A percentile compares a stretch with the other conserved stretches of the same genome.
These are phyloP conservation scores for Porites cylindrica DNA, from an alignment of 92 coral and sea anemone species.

Conservation along the genomic window DNA sequence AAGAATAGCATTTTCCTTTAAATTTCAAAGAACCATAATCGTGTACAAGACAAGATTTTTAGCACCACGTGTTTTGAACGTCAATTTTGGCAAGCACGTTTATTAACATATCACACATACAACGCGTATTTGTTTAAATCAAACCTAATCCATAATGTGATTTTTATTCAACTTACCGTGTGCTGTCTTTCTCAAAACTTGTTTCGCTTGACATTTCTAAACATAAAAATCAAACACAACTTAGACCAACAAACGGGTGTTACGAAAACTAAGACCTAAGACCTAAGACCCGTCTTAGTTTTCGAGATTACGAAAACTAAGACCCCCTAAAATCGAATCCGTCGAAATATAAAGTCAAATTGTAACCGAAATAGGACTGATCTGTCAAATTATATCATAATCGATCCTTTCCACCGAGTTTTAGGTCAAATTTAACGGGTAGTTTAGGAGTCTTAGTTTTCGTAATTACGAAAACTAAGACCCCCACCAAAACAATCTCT, in stretches of 20 bases:
- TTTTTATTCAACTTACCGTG: slow-evolving; percentile 9
- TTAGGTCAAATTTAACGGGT: no score
- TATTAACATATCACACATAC: slow-evolving; percentile 22
- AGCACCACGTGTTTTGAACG: slow-evolving; percentile 24
- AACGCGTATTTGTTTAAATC: slow-evolving; percentile 20
- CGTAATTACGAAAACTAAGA: no score
- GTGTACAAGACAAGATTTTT: slow-evolving; percentile 28
- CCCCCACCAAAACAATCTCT: no score
- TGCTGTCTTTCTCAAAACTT: slow-evolving; percentile 5
- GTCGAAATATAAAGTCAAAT: no score
- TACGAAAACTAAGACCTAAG: no score
- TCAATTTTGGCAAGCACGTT: slow-evolving; percentile 27
- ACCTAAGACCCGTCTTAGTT: no score
- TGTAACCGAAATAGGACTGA: no score
- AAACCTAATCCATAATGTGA: slow-evolving; percentile 12
- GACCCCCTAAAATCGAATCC: no score
- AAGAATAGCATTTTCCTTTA: slow-evolving; percentile 32
- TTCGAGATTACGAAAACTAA: no score
- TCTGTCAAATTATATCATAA: no score
- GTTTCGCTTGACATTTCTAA: slow-evolving; percentile 4
- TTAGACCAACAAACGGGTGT: background rate
- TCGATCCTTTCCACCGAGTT: no score
- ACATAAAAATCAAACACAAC: slow-evolving; percentile 12
- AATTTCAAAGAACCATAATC: background rate
- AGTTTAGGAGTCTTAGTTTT: no score